These are phyloP conservation scores for Chrysomallon squamiferum DNA, from an alignment of 1,140 invertebrate species.

Conservation along the genomic window DNA sequence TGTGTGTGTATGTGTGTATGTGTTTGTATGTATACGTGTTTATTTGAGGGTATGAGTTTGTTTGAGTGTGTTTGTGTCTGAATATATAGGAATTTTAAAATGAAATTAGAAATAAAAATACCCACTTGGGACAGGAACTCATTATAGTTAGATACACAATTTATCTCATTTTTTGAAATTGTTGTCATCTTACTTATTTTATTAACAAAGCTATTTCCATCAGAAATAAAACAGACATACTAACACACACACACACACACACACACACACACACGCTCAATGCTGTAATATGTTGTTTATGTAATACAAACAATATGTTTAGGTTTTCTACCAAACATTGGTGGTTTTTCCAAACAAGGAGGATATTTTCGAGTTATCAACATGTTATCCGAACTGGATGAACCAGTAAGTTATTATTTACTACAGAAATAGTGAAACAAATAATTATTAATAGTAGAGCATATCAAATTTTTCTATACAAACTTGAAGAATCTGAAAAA, in stretches of 20 bases:
- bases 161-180: not conserved
- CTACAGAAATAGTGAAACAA: not conserved
- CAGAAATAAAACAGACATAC: not conserved
- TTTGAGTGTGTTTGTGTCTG: too few relatives aligned
- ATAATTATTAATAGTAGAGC: not conserved
- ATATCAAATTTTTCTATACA: not conserved
- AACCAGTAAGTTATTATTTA: constrained; percentile 19
- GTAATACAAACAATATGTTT: not conserved
- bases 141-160: too few relatives aligned
- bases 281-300: not conserved
- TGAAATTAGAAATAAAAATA: too few relatives aligned
- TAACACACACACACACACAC: not conserved
- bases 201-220: not conserved
- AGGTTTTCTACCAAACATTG: not conserved
- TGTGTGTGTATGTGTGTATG: not conserved
- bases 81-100: too few relatives aligned
- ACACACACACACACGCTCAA: not conserved
- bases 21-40: too few relatives aligned
- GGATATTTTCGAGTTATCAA: constrained; percentile 43
- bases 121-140: too few relatives aligned
- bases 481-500: not conserved
- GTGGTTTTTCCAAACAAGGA: constrained; percentile 15
- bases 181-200: not conserved
- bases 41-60: too few relatives aligned
- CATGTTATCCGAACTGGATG: constrained; percentile 33